Percentiles rank a stretch among this genome's conserved stretches.
Conservation (phyloP, 2,113 vertebrate genomes). For the Chlorodrepanis virens region DNA sequence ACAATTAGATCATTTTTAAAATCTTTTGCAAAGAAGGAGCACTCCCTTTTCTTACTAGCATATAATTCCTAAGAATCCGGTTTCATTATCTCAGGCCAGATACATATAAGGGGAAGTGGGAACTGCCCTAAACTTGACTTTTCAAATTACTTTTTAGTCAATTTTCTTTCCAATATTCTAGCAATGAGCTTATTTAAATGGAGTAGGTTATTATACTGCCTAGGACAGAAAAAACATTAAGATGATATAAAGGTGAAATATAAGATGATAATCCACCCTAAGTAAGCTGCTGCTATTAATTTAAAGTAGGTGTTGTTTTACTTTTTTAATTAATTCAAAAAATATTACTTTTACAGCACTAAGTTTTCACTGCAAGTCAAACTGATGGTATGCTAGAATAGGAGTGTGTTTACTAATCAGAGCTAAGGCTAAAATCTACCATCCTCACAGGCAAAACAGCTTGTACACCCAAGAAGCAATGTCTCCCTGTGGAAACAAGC, state of each 20-base stretch:
- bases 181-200: background rate
- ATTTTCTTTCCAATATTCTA: slow-evolving; percentile 9
- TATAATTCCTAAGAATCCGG: background rate
- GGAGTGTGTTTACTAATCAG: background rate
- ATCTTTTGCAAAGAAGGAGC: background rate
- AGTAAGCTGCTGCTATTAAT: background rate
- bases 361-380: background rate
- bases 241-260: slow-evolving; percentile 18
- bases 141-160: slow-evolving; percentile 6
- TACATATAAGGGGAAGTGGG: background rate
- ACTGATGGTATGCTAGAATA: background rate
- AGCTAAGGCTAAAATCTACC: background rate
- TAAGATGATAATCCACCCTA: slow-evolving; percentile 2
- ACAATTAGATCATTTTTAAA: background rate
- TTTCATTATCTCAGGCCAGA: background rate
- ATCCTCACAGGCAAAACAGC: background rate
- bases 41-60: background rate
- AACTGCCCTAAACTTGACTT: background rate
- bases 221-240: slow-evolving; percentile 30
- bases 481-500: background rate
- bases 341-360: background rate
- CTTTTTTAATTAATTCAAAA: slow-evolving; percentile 26
- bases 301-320: slow-evolving; percentile 25
- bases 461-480: background rate
- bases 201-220: background rate